Percentiles rank a stretch among this genome's conserved stretches.
Conservation (phyloP, 2,888 invertebrate genomes). For the Trichopoda pennipes region DNA sequence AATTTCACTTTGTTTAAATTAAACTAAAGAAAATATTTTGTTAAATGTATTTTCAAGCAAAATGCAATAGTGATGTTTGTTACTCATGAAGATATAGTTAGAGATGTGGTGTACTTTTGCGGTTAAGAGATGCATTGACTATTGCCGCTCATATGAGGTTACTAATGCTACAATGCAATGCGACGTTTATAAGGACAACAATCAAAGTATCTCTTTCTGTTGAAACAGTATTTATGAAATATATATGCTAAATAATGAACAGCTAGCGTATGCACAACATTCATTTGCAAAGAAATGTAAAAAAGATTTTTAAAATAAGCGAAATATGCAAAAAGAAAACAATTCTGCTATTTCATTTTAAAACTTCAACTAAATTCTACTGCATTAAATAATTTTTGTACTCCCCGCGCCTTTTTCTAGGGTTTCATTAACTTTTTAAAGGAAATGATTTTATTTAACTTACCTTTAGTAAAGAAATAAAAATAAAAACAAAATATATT, state of each 20-base stretch:
- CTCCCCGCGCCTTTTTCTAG: conserved; percentile 65
- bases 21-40: background rate
- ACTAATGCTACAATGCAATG: background rate
- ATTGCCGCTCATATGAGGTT: conserved; percentile 8
- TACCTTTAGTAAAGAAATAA: conserved; percentile 28
- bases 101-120: conserved; percentile 25
- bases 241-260: conserved; percentile 28
- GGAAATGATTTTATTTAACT: conserved; percentile 19
- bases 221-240: conserved; percentile 16
- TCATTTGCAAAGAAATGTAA: conserved; percentile 18
- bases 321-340: background rate
- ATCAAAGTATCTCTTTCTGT: conserved; percentile 35
- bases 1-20: background rate
- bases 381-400: conserved; percentile 37
- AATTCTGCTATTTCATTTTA: background rate
- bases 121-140: conserved; percentile 42
- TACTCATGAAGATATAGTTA: background rate
- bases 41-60: background rate
- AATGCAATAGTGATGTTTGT: conserved; percentile 2
- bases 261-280: conserved; percentile 31
- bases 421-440: background rate
- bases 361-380: conserved; percentile 51
- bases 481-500: background rate
- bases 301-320: background rate
- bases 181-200: conserved; percentile 4